phyloP scores from a whole-genome alignment of 2,888 invertebrate species.

The Macrophya alboannulata region DNA sequence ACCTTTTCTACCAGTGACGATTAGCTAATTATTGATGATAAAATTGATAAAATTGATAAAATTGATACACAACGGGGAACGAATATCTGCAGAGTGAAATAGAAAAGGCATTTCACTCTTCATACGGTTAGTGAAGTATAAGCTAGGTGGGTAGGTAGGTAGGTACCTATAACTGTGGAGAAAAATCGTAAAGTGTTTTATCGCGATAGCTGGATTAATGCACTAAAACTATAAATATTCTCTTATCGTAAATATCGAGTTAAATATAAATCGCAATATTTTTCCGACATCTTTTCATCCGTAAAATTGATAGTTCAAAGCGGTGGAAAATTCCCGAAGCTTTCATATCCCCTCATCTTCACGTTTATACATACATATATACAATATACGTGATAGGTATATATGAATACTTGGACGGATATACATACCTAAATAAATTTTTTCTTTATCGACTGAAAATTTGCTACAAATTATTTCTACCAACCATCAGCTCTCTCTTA shows the following conservation, averaged over 20 bases:
- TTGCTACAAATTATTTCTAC: too few relatives aligned
- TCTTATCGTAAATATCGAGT: conserved; percentile 10
- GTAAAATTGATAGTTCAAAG: conserved; percentile 8
- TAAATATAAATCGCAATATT: neutral
- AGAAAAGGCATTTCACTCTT: neutral
- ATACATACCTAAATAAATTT: too few relatives aligned
- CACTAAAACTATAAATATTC: conserved; percentile 6
- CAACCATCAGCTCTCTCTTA: too few relatives aligned
- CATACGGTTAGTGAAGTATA: neutral
- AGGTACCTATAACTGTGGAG: neutral
- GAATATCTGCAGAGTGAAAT: neutral
- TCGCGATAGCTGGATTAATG: conserved; percentile 13
- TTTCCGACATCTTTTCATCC: neutral
- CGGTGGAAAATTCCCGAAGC: neutral
- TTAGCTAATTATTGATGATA: neutral
- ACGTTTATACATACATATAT: neutral
- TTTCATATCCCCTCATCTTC: neutral
- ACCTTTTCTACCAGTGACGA: neutral
- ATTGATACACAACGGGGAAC: too few relatives aligned
- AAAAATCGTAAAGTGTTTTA: conserved; percentile 12
- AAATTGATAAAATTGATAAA: too few relatives aligned
- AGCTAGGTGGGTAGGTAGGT: neutral
- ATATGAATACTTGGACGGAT: too few relatives aligned
- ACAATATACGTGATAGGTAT: too few relatives aligned
- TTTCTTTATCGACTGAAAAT: too few relatives aligned